Evolutionary conservation across 2,888 invertebrate species (phyloP), one percentile per base, ranked within the genome.

Genomic region (Diaperis boleti): DNA sequence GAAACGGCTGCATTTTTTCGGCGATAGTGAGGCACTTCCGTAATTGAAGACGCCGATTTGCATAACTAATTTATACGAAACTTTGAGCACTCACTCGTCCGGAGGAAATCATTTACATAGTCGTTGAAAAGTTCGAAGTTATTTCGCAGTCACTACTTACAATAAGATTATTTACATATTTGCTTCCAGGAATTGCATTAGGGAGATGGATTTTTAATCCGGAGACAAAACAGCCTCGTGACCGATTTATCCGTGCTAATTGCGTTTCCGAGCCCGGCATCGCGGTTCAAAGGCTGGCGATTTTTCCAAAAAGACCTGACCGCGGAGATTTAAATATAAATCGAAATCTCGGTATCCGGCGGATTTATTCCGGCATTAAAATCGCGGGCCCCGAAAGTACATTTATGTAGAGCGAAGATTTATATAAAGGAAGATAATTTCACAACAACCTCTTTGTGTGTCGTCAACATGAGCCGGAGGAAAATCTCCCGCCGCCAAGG

Each of bases 341-440:
- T 64, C 56, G 64, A 56, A 64, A 56, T 60, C 55, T 33, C 37
- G 59, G 41, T 26, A 50, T 55, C 49, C 44, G 35, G 13, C 18
- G 47, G 56, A 37, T 35, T 61, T 64, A 60, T 44, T 59, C 59
- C 37, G 55, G 42, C 55, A 64, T 49, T 59, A 64, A 64, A 64
- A 67, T 67, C 65, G 62, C 59, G 65, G 65, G 59, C 64, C 68
- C 62, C 60, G 54, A 54, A 67, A 67, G 59, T 62, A 55, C 59
- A 67, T 69, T n/a, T 67, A 69, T 65, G 67, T 67, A 42, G 31
- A 8, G 55, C 65, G 56, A 61, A 68, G 70, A 69, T 69, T 69
- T 68, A 64, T 72, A 70, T 70, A 66, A 67, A 66, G 65, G 61
- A 64, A 62, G 69, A 72, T 70, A 72, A 72, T 69, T 72, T 72